Conservation (phyloP, 2,113 vertebrate genomes). For the Bos indicus region DNA sequence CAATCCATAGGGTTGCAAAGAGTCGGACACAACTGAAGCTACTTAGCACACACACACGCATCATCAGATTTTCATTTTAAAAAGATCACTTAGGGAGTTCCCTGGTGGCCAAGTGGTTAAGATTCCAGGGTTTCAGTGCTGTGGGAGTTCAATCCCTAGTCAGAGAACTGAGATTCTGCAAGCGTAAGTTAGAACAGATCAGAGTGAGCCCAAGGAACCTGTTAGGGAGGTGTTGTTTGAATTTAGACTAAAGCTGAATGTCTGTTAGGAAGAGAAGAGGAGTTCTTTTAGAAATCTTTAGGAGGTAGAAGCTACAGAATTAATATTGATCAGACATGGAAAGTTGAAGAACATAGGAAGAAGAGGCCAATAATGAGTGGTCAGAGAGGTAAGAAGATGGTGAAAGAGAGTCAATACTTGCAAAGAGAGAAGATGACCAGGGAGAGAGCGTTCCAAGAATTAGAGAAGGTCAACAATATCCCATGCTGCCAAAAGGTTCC, state of each 20-base stretch:
- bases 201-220: background rate
- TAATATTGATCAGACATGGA: background rate
- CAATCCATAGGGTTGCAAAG: background rate
- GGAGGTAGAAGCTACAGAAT: background rate
- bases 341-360: background rate
- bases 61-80: background rate
- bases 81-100: background rate
- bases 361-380: background rate
- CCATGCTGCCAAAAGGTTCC: background rate
- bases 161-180: background rate
- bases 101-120: background rate
- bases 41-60: accelerated
- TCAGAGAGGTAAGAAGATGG: background rate
- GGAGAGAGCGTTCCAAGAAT: background rate
- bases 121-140: background rate
- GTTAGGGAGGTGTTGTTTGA: background rate
- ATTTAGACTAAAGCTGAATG: background rate
- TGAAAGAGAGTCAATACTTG: background rate
- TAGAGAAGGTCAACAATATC: background rate
- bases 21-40: background rate
- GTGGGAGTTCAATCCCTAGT: background rate
- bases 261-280: background rate
- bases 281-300: background rate
- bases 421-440: background rate
- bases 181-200: background rate